Base-by-base conservation (phyloP, 2,113 vertebrate species). In the Poeciliopsis turrubarensis region DNA sequence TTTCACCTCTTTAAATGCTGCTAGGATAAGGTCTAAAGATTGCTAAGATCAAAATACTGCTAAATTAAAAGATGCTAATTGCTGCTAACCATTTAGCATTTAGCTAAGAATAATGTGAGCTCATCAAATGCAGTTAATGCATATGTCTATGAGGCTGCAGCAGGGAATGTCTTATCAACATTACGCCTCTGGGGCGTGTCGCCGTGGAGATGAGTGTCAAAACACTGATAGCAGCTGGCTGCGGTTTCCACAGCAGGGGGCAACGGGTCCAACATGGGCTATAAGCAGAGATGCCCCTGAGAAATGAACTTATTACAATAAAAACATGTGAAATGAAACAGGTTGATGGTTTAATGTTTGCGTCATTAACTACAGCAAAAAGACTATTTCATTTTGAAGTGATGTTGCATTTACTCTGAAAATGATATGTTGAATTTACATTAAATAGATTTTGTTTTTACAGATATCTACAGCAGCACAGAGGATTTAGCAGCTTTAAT, bases 151-250 rank as follows among this genome's bases (percentile, higher is more conserved):
- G 65, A 60, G 54, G 2, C 47, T n/a, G 27, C 2, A 29, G 31
- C 69, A 69, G 85, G 83, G 86, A 75, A 83, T 78, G 79, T 90
- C 84, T 88, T 85, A 90, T 90, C 86, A 81, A 75, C 0, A 1
- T 60, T 75, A 85, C 2, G 25, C 73, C 86, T 76, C 74, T 1
- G 14, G 79, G 78, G 77, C 39, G 77, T 84, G 88, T 87, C 0
- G 12, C 81, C 17, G 74, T 75, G 74, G 83, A 87, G 88, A 87
- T 89, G 87, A 86, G 68, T 62, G 75, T 69, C 0, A 44, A 66
- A 41, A n/a, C 51, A 6, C 68, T 65, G 31, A 70, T 60, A 70
- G 41, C 62, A 6, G 2, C 63, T 13, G 75, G 74, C 5, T 44
- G 62, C 30, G 0, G 79, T 87, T 83, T 80, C 75, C 80, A 87